Evolutionary conservation across 1,140 invertebrate genomes (phyloP), one percentile per base, ranked within the genome.

Genomic region (Brevipalpus yothersi): DNA sequence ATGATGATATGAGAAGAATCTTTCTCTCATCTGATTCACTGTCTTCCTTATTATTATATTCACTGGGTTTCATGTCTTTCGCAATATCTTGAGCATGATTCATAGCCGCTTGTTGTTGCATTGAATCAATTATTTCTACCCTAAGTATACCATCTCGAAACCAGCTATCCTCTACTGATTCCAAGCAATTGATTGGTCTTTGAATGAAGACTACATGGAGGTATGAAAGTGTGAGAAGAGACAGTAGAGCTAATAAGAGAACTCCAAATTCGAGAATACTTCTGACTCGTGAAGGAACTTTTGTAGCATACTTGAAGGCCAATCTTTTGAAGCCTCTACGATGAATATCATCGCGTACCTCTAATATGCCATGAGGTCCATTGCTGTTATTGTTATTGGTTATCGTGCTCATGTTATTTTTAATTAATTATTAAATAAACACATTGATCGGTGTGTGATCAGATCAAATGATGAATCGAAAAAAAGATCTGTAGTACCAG

Each of bases 131-230:
- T 66, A 97, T 92, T 75, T 97, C 92, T n/a, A 98, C 88, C 66
- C 87, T 72, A 4, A 98, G 74, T 63, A 98, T 91, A 13, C 94
- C 93, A 73, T 96, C 86, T 60, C 86, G 75, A 2, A 92, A 92
- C 93, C 93, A 97, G 19, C 81, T 79, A 64, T 86, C 77, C 69
- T 86, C 79, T 39, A 96, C 79, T 70, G 88, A 80, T 68, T 90
- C 81, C 63, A 97, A 76, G 74, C 93, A 98, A 66, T 87, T 91
- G 43, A 87, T 86, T 23, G 92, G 91, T 65, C 85, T 80, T 65
- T 84, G 79, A 58, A 90, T 89, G 72, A 95, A 95, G 47, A 83
- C 82, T 69, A 91, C 79, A 69, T 97, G 93, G 65, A 96, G 90
- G 71, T 97, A 97, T 9, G 56, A 21, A n/a, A 58, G 39, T 40